Conservation (phyloP, 2,888 invertebrate genomes). For the Plagodis pulveraria region DNA sequence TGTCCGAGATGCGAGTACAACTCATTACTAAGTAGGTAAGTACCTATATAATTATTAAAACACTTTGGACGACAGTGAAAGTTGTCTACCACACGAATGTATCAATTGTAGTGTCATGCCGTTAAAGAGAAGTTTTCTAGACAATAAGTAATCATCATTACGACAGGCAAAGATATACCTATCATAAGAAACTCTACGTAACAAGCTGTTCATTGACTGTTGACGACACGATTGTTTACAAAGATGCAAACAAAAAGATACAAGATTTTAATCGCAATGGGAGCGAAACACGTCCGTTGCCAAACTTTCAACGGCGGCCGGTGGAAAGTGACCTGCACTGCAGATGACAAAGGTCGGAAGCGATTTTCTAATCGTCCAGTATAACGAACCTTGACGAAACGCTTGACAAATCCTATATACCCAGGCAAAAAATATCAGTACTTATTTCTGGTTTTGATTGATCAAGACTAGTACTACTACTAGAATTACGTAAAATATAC, state of each 20-base stretch:
- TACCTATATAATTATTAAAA: too few species aligned
- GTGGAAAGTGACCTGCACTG: constrained; percentile 72
- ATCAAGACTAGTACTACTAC: background rate
- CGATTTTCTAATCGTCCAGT: constrained; percentile 64
- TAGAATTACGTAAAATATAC: too few species aligned
- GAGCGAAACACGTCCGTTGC: constrained; percentile 62
- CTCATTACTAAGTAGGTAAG: too few species aligned
- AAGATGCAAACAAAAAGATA: constrained; percentile 17
- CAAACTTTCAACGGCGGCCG: constrained; percentile 43
- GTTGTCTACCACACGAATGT: too few species aligned
- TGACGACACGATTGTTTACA: constrained; percentile 3
- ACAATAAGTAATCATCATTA: too few species aligned
- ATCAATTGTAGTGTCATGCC: too few species aligned
- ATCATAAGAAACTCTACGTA: background rate
- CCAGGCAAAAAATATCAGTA: background rate
- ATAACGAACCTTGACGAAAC: constrained; percentile 71
- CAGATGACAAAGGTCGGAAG: constrained; percentile 80
- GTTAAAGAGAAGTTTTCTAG: too few species aligned
- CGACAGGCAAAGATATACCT: background rate
- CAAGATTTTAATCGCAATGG: constrained; percentile 45
- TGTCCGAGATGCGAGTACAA: too few species aligned
- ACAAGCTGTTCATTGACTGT: background rate
- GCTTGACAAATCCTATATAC: constrained; percentile 20
- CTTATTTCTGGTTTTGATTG: background rate
- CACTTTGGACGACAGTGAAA: too few species aligned